A percentile compares a stretch with the other conserved stretches of the same genome.
phyloP scores from a whole-genome alignment of 2,888 invertebrate genomes.

The Drosophila infuscata region DNA sequence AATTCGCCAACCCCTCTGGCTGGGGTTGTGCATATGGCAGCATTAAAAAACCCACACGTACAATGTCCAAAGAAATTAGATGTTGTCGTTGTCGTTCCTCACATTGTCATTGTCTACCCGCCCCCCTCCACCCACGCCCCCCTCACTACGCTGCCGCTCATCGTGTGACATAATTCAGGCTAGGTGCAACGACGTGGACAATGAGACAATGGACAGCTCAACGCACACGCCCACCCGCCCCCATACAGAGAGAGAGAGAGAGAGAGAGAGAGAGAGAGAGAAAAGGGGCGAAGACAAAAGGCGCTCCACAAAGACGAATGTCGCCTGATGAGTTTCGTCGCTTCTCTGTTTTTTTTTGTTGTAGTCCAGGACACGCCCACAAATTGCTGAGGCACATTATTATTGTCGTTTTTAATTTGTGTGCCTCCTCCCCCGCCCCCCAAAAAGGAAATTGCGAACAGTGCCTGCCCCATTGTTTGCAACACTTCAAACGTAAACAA shows the following conservation, averaged over 20 bases:
- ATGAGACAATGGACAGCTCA: constrained; percentile 68
- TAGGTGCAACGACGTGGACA: constrained; percentile 71
- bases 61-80: constrained; percentile 80
- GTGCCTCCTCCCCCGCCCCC: constrained; percentile 37
- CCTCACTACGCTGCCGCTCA: constrained; percentile 1
- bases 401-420: constrained; percentile 79
- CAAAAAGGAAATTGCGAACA: constrained; percentile 62
- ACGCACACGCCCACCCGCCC: constrained; percentile 50
- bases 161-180: constrained; percentile 80
- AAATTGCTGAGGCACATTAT: constrained; percentile 69
- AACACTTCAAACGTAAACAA: constrained; percentile 70
- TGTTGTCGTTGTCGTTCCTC: constrained; percentile 42
- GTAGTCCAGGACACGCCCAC: constrained; percentile 59
- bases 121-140: neutral
- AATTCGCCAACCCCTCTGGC: constrained; percentile 63
- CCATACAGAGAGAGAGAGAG: neutral
- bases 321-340: constrained; percentile 70
- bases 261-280: neutral
- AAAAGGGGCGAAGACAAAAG: constrained; percentile 48
- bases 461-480: constrained; percentile 64
- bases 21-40: constrained; percentile 84
- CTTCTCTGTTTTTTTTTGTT: constrained; percentile 15
- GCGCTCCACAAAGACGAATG: constrained; percentile 51
- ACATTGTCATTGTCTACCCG: neutral
- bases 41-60: constrained; percentile 83